These are phyloP conservation scores for Aegypius monachus DNA, from an alignment of 2,113 vertebrate genomes.

Conservation along the genomic window DNA sequence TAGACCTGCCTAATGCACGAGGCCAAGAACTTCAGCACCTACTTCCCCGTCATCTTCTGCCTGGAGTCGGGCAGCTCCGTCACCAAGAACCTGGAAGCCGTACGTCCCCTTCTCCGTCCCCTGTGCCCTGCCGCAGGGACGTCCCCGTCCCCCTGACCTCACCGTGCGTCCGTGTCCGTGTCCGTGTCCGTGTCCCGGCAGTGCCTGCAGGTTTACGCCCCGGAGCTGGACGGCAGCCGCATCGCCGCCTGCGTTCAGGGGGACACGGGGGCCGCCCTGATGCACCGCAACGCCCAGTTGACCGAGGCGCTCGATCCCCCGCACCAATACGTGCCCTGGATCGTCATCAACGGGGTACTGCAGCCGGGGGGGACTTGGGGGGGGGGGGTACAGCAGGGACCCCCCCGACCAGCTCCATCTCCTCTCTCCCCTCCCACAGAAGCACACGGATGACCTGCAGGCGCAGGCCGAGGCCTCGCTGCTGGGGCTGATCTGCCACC, in stretches of 20 bases:
- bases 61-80: constrained; percentile 80
- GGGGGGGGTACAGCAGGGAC: too few relatives aligned
- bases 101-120: constrained; percentile 26
- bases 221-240: not conserved
- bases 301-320: constrained; percentile 78
- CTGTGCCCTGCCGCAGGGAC: rapidly evolving
- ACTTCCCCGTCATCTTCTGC: constrained; percentile 77
- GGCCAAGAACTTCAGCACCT: not conserved
- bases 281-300: constrained; percentile 85
- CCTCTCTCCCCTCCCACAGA: not conserved
- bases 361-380: too few relatives aligned
- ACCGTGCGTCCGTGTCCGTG: rapidly evolving
- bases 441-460: constrained; percentile 71
- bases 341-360: constrained; percentile 86
- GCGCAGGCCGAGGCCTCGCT: constrained; percentile 65
- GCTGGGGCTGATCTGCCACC: constrained; percentile 74
- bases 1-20: constrained; percentile 84
- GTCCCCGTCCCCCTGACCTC: not conserved
- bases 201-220: constrained; percentile 78
- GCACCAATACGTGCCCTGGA: constrained; percentile 89
- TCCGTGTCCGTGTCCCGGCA: not conserved
- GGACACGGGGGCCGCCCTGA: constrained; percentile 77
- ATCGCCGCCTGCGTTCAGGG: constrained; percentile 78
- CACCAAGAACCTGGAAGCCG: constrained; percentile 65
- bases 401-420: not conserved